phyloP scores from a whole-genome alignment of 2,113 vertebrate species.

The Clinocottus analis region DNA sequence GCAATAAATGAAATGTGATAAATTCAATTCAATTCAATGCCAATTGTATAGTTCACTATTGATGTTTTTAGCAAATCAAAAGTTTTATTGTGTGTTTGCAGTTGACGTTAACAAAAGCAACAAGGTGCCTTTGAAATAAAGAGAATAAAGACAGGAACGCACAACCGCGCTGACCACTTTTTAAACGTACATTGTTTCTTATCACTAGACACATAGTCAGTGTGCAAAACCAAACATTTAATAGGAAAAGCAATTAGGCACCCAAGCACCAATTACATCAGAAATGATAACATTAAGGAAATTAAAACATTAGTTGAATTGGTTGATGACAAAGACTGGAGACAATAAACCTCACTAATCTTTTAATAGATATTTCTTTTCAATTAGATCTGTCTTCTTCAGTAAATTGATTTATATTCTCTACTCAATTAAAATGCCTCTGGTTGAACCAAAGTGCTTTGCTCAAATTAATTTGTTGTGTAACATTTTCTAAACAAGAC shows the following conservation, averaged over 20 bases:
- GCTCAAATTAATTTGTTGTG: constrained; percentile 81
- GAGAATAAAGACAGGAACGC: not conserved
- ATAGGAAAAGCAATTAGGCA: constrained; percentile 80
- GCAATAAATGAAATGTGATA: constrained; percentile 4
- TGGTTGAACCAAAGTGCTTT: constrained; percentile 72
- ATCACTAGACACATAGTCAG: constrained; percentile 52
- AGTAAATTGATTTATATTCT: constrained; percentile 84
- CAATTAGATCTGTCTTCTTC: constrained; percentile 83
- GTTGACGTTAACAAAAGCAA: not conserved
- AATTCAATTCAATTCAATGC: not conserved
- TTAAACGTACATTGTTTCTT: constrained; percentile 49
- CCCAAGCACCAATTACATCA: constrained; percentile 83
- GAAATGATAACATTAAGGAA: constrained; percentile 86
- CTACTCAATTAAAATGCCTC: constrained; percentile 83
- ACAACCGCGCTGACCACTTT: not conserved
- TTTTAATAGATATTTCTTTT: constrained; percentile 85
- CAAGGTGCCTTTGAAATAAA: constrained; percentile 37
- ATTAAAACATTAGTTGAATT: constrained; percentile 83
- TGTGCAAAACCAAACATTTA: constrained; percentile 78
- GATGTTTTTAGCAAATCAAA: not conserved
- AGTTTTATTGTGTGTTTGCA: not conserved
- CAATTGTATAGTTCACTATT: not conserved
- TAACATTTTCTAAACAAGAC: constrained; percentile 82
- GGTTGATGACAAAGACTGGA: constrained; percentile 79
- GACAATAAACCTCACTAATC: constrained; percentile 82